Evolutionary conservation across 2,888 invertebrate genomes (phyloP), one percentile per base, ranked within the genome.

Genomic region (Heliconius ismenius): DNA sequence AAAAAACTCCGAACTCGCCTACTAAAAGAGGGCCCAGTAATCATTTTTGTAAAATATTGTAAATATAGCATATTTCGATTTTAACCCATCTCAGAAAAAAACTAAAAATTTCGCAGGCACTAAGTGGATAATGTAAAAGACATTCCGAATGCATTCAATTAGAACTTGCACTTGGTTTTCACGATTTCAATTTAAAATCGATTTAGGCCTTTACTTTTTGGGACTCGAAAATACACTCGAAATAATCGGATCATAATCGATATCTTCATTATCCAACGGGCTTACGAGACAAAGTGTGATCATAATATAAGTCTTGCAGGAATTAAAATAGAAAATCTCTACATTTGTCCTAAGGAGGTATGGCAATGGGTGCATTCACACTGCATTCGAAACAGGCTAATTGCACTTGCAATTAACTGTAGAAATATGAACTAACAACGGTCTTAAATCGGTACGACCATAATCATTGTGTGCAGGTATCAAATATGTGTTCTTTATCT

Each of bases 351-450:
- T 67, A 28, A 28, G 72, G 32, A 67, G 76, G 63, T 67, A 76
- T 76, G 65, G 67, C 62, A 68, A 73, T 76, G 73, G 68, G 77
- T 79, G 68, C 77, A 70, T 77, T 72, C 75, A 64, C 73, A 74
- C 69, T 73, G 75, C 73, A 81, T 78, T 85, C 82, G 78, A 83
- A 89, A 85, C 83, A 83, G 82, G 87, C 89, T 86, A 90, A 91
- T 90, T 89, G 87, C 86, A 77, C 76, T 70, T 81, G 87, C 88
- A 90, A 90, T 91, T 90, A 90, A 85, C 83, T 81, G 80, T 79
- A 83, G 85, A 84, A 84, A 84, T 82, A 83, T 81, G 82, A 75
- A 76, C 75, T 70, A 75, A 75, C 75, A 76, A 77, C 79, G 36
- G 62, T 49, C 69, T 75, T 15, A 63, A 60, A 63, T 73, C 73